phyloP scores from a whole-genome alignment of 2,888 invertebrate genomes.

The Cyrtodaria siliqua region DNA sequence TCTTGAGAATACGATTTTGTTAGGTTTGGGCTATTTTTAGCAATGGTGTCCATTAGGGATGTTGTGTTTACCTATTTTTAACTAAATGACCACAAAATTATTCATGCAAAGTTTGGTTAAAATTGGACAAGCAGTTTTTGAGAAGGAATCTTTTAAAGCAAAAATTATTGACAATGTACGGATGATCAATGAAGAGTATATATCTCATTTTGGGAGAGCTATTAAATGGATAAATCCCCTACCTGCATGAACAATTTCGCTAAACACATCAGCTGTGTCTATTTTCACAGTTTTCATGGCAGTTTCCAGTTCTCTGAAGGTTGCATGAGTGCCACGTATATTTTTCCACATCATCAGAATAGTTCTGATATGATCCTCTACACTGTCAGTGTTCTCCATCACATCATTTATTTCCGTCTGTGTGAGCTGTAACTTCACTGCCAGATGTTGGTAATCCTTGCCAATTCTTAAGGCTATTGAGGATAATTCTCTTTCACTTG shows the following conservation, averaged over 20 bases:
- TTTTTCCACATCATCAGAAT: conserved; percentile 10
- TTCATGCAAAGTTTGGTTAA: too few relatives aligned
- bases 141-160: too few relatives aligned
- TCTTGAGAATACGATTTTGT: too few relatives aligned
- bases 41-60: too few relatives aligned
- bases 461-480: conserved; percentile 1
- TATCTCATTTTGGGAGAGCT: too few relatives aligned
- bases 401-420: conserved; percentile 13
- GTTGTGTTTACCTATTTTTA: too few relatives aligned
- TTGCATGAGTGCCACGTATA: background rate
- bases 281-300: conserved; percentile 5
- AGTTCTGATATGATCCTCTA: background rate
- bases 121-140: too few relatives aligned
- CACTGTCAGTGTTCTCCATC: background rate
- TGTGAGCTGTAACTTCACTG: conserved; percentile 1
- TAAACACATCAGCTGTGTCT: background rate
- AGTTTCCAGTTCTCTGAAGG: background rate
- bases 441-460: conserved; percentile 4
- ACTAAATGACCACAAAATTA: too few relatives aligned
- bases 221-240: too few relatives aligned
- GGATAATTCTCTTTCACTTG: conserved; percentile 4
- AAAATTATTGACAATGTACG: too few relatives aligned
- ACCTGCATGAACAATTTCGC: background rate
- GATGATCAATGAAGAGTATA: too few relatives aligned
- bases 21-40: too few relatives aligned